Evolutionary conservation across 2,888 invertebrate species (phyloP).

Genomic region (Pyrrhosoma nymphula): DNA sequence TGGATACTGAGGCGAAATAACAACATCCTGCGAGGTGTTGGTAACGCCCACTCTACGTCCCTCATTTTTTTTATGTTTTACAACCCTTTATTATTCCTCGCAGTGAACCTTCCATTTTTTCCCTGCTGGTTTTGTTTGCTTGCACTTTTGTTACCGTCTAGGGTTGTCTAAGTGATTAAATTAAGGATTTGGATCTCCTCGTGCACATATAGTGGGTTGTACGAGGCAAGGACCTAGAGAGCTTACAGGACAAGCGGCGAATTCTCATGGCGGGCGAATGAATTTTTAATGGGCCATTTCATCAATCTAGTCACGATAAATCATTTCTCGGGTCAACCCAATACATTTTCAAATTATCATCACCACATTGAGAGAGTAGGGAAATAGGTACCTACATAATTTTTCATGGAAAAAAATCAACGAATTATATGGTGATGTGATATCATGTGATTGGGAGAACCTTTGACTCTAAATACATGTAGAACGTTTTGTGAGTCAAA

Average conservation of each 20-base stretch:
- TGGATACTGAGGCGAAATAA: constrained; percentile 17
- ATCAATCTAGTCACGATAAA: neutral
- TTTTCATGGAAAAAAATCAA: neutral
- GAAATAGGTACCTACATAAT: neutral
- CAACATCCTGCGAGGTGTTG: neutral
- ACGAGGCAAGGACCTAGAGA: neutral
- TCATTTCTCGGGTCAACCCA: neutral
- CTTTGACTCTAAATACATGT: neutral
- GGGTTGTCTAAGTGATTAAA: constrained; percentile 18
- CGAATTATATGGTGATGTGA: neutral
- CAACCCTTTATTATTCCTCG: constrained; percentile 16
- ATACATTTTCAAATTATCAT: neutral
- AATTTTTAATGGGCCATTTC: neutral
- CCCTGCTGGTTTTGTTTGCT: neutral
- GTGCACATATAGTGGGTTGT: neutral
- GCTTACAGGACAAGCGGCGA: neutral
- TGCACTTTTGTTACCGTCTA: neutral
- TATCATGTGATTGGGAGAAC: neutral
- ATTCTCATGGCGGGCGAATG: neutral
- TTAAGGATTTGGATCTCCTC: neutral
- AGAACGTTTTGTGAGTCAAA: neutral
- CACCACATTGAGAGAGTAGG: neutral
- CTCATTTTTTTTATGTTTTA: neutral
- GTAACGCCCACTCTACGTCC: constrained; percentile 7
- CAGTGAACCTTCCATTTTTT: neutral